phyloP scores from a whole-genome alignment of 2,888 invertebrate genomes.

The Xylocampa areola region DNA sequence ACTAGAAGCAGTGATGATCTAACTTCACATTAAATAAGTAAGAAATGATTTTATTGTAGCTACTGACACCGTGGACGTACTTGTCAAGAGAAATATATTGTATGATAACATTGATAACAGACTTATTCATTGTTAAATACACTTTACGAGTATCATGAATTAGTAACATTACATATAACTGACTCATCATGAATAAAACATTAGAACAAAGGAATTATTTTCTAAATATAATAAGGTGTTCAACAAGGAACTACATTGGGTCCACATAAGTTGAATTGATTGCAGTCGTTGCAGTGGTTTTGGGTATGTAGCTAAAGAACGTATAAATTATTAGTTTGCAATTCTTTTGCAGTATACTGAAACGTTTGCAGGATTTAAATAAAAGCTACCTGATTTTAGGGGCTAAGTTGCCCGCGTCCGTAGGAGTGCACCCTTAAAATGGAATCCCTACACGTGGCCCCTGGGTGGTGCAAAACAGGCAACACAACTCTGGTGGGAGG shows the following conservation, averaged over 20 bases:
- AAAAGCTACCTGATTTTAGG: no score
- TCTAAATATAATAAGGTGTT: conserved; percentile 33
- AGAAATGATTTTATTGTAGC: conserved; percentile 42
- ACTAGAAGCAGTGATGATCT: conserved; percentile 35
- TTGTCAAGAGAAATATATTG: conserved; percentile 15
- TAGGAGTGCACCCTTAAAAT: no score
- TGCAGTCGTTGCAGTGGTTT: no score
- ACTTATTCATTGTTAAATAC: conserved; percentile 15
- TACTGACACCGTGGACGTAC: conserved; percentile 29
- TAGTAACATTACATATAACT: conserved; percentile 12
- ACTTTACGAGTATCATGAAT: conserved; percentile 20
- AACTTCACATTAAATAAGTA: conserved; percentile 31
- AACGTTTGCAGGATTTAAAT: no score
- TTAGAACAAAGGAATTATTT: conserved; percentile 37
- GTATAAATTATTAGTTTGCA: no score
- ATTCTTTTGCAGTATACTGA: no score
- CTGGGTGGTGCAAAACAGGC: no score
- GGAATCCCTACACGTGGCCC: no score
- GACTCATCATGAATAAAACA: conserved; percentile 35
- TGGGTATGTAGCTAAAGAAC: no score
- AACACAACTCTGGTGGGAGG: no score
- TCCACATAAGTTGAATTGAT: no score
- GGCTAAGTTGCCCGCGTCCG: no score
- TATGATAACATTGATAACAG: conserved; percentile 9
- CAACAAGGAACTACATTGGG: conserved; percentile 28